Conservation (phyloP, 2,797 vertebrate species). For the Platyrinchus mystaceus region DNA sequence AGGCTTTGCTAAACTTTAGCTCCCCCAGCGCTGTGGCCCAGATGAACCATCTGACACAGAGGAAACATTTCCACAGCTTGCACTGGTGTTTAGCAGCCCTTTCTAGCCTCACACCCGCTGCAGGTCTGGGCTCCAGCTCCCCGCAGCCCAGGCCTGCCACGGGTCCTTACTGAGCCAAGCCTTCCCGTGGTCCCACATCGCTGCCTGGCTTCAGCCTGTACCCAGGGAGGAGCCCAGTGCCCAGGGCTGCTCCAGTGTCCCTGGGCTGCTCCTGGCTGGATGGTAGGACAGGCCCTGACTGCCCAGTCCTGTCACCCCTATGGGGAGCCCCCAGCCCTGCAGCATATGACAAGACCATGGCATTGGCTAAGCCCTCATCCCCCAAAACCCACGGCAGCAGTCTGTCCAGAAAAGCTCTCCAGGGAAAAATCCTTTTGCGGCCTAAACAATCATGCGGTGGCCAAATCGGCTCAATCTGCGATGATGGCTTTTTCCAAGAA, state of each 20-base stretch:
- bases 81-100: not conserved
- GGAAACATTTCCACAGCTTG: not conserved
- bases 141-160: not conserved
- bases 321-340: no score
- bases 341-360: not conserved
- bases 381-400: not conserved
- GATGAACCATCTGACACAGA: not conserved
- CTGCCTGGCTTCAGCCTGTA: no score
- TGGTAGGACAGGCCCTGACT: not conserved
- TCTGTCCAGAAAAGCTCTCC: not conserved
- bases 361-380: not conserved
- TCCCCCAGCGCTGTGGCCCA: rapidly evolving
- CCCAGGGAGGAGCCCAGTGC: not conserved
- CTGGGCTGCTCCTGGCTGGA: not conserved
- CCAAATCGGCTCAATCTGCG: not conserved
- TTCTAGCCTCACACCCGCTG: not conserved
- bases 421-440: not conserved
- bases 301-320: not conserved
- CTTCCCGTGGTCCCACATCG: rapidly evolving
- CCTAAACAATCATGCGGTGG: not conserved
- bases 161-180: rapidly evolving
- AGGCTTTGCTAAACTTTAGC: not conserved
- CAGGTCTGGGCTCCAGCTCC: rapidly evolving
- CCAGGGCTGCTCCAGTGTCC: not conserved
- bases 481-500: not conserved